phyloP scores from a whole-genome alignment of 2,113 vertebrate genomes.

The Chionodraco myersi region DNA sequence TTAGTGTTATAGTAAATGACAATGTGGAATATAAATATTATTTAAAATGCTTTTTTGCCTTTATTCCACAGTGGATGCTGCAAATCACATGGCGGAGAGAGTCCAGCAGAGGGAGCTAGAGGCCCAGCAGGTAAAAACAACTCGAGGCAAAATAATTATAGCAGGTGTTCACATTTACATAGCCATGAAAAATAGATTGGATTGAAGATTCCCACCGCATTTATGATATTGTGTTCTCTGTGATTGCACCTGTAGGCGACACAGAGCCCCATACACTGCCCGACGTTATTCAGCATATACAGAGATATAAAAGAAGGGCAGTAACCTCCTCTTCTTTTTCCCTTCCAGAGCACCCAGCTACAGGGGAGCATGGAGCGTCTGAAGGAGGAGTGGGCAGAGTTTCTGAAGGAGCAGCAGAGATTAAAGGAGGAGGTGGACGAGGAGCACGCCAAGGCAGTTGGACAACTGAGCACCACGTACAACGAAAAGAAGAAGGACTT shows the following conservation, averaged over 20 bases:
- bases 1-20: not conserved
- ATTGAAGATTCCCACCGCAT: not conserved
- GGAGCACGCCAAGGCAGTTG: slow-evolving; percentile 88
- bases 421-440: slow-evolving; percentile 87
- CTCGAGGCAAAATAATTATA: not conserved
- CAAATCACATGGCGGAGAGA: slow-evolving; percentile 84
- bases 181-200: not conserved
- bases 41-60: not conserved
- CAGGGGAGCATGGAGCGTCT: slow-evolving; percentile 80
- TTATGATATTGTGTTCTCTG: not conserved
- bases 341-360: slow-evolving; percentile 78
- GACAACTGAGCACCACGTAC: slow-evolving; percentile 87
- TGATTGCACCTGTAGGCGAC: not conserved
- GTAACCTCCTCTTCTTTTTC: not conserved
- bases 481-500: slow-evolving; percentile 90
- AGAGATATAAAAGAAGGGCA: not conserved
- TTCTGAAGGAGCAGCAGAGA: slow-evolving; percentile 87
- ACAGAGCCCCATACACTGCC: not conserved
- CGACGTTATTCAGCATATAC: not conserved
- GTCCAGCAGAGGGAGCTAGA: slow-evolving; percentile 91
- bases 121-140: slow-evolving; percentile 87
- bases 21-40: not conserved
- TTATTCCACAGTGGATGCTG: slow-evolving; percentile 87
- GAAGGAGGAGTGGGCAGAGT: slow-evolving; percentile 86
- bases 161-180: not conserved